Conservation (phyloP, 2,888 invertebrate genomes). For the Lomographa bimaculata region DNA sequence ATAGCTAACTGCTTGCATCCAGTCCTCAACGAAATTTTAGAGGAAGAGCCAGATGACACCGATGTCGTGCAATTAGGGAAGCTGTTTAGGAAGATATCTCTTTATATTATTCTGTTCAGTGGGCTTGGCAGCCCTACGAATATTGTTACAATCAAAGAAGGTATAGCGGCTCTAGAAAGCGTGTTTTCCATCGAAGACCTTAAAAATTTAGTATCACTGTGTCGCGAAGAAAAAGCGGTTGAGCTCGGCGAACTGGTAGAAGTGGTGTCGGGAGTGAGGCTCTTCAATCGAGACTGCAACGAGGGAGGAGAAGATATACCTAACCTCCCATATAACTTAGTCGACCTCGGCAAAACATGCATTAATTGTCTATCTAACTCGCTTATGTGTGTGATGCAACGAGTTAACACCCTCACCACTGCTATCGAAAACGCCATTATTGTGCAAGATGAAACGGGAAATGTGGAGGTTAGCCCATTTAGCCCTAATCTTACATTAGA, state of each 20-base stretch:
- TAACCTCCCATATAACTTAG: constrained; percentile 77
- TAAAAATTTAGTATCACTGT: constrained; percentile 85
- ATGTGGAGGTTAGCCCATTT: constrained; percentile 42
- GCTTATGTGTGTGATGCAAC: constrained; percentile 76
- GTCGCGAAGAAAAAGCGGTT: constrained; percentile 83
- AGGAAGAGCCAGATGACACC: constrained; percentile 63
- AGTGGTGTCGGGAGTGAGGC: constrained; percentile 91
- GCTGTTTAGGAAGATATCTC: constrained; percentile 87
- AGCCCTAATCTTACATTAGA: constrained; percentile 42
- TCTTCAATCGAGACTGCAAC: constrained; percentile 90
- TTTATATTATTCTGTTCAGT: constrained; percentile 86
- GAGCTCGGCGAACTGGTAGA: constrained; percentile 87
- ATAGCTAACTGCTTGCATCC: constrained; percentile 77
- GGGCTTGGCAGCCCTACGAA: constrained; percentile 88
- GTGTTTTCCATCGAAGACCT: constrained; percentile 90
- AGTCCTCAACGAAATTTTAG: constrained; percentile 83
- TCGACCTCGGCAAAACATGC: constrained; percentile 75
- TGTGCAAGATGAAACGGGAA: constrained; percentile 62
- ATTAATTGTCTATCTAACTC: constrained; percentile 66
- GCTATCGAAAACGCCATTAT: constrained; percentile 73
- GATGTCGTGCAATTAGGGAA: constrained; percentile 76
- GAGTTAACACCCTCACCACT: constrained; percentile 82
- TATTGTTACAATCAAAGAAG: constrained; percentile 83
- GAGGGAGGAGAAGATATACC: constrained; percentile 89
- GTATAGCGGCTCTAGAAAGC: constrained; percentile 89